Conservation (phyloP, 2,888 invertebrate genomes). For the Rhamphomyia laevipes region DNA sequence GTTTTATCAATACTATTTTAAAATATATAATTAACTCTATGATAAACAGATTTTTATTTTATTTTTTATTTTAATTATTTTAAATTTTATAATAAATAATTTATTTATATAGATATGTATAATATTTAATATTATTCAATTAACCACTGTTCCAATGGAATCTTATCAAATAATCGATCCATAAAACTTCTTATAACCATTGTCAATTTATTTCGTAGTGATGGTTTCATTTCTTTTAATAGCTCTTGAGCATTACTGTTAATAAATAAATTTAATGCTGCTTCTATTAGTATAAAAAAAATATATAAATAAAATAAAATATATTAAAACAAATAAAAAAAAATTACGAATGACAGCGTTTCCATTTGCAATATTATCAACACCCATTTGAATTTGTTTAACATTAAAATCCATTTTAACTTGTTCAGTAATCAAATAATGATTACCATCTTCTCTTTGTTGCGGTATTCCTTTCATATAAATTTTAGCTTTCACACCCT, state of each 20-base stretch:
- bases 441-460: constrained; percentile 46
- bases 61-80: background rate
- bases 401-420: constrained; percentile 80
- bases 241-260: constrained; percentile 76
- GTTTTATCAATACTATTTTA: too few relatives aligned
- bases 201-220: constrained; percentile 62
- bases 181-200: constrained; percentile 64
- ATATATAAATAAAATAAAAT: background rate
- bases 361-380: constrained; percentile 69
- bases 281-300: constrained; percentile 45
- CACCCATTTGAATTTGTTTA: constrained; percentile 71
- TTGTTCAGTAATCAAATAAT: constrained; percentile 58
- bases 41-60: too few relatives aligned
- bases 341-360: constrained; percentile 63
- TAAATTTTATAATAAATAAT: background rate
- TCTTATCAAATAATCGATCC: constrained; percentile 59
- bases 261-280: constrained; percentile 74
- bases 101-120: background rate
- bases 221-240: constrained; percentile 78
- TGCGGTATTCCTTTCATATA: constrained; percentile 65
- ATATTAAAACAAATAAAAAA: constrained; percentile 1
- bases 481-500: constrained; percentile 72
- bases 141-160: constrained; percentile 71
- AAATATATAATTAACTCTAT: too few relatives aligned
- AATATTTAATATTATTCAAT: constrained; percentile 16